Base-by-base conservation (phyloP, 2,888 invertebrate genomes). In the Drosophila cyrtoloma region DNA sequence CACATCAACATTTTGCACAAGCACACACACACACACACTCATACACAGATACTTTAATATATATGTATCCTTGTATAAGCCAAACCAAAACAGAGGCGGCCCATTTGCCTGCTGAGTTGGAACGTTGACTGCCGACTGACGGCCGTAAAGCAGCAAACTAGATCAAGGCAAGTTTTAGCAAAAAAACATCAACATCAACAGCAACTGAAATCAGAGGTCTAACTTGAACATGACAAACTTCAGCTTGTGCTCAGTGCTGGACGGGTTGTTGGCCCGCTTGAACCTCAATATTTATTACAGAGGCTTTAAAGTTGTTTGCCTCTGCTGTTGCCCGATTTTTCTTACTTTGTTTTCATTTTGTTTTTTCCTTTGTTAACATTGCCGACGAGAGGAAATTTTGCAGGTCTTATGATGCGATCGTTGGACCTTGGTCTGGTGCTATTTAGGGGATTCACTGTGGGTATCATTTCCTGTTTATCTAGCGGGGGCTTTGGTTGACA, bases 361-460 rank as follows among this genome's bases (percentile, higher is more conserved):
- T 53, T 22, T 5, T 53, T 53, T 26, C 55, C 16, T 61, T 50
- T 53, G 58, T 67, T 65, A 70, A 60, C 60, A 71, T 66, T 68
- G 53, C 56, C 52, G 53, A 47, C 66, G 63, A 67, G 57, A 72
- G 79, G 79, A 77, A 70, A 79, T 77, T 81, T 71, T 61, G 61
- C 73, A 78, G 83, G 83, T 77, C 84, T 85, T 89, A 85, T 89
- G 88, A 89, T 82, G 78, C 81, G 88, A 89, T 86, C 90, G 81
- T 47, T 77, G 68, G 56, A 68, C 59, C 67, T 55, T 63, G 58
- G 47, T 70, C 56, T 56, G 56, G 53, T 66, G 74, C 60, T 57
- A 50, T 67, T 59, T 55, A 59, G 57, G 59, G 51, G 30, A 14
- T 39, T 65, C 57, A 66, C 52, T 71, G 71, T 68, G 71, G 69